Base-by-base conservation (phyloP, 1,140 invertebrate genomes). In the Dryas iulia region DNA sequence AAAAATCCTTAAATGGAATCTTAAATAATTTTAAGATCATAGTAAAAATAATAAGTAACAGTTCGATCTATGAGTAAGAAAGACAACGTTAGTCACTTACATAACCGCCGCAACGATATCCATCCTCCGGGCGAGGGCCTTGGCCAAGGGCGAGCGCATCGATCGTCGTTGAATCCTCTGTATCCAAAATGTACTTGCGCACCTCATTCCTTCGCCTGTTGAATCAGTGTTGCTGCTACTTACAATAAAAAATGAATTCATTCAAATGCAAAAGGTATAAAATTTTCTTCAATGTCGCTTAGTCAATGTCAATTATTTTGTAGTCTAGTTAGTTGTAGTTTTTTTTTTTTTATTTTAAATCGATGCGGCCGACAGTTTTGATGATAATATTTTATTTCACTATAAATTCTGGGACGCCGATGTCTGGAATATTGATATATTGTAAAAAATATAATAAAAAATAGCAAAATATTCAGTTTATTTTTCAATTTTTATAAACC, bases 91-190 rank as follows among this genome's bases (percentile, higher is more conserved):
- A 59, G 53, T 58, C 4, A 14, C 68, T 89, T 89, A 85, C 72
- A 71, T 86, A 89, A 89, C 64, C 71, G 71, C 77, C 61, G 79
- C 81, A 83, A 73, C 79, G 79, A 74, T 66, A 73, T 73, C 79
- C 67, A 78, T 83, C 83, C 79, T 79, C 79, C 72, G 69, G 59
- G 72, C 73, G 73, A 74, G 81, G 80, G 79, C 78, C 75, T 80
- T 78, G 84, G 80, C 87, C 88, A 90, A 90, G 88, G 88, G 86
- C 88, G 86, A 73, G 76, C 71, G 74, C 78, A 89, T 89, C 78
- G 88, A 90, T 90, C 76, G 72, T 59, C 65, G 73, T 59, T 62
- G 58, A 59, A 53, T 69, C 69, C 66, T 47, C 56, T 54, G 74
- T 74, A 65, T 74, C 75, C 81, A 73, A 76, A 73, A 71, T 73